Percentiles rank a stretch among this genome's conserved stretches.
phyloP scores from a whole-genome alignment of 2,797 vertebrate genomes.

The Coregonus ussuriensis region DNA sequence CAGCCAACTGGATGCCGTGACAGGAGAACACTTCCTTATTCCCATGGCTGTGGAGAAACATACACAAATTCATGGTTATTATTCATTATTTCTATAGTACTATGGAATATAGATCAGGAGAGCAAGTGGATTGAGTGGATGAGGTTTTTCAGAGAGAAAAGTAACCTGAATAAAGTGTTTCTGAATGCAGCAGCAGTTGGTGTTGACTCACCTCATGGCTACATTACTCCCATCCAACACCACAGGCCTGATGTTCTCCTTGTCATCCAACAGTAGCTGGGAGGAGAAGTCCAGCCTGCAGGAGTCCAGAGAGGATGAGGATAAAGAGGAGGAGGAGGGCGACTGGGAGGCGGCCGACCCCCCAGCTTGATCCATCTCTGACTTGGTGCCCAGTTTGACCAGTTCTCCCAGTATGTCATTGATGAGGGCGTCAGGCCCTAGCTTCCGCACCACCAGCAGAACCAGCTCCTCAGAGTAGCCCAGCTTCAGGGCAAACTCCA shows the following conservation, averaged over 20 bases:
- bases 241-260: constrained; percentile 89
- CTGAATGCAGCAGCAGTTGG: background rate
- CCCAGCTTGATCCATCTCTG: constrained; percentile 79
- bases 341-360: constrained; percentile 42
- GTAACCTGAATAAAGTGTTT: too few species aligned
- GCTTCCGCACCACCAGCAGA: constrained; percentile 90
- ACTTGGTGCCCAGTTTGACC: constrained; percentile 94
- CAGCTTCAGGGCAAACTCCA: constrained; percentile 96
- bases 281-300: constrained; percentile 81
- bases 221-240: constrained; percentile 97
- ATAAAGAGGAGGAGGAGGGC: constrained; percentile 44
- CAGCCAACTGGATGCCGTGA: constrained; percentile 92
- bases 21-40: constrained; percentile 98
- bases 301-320: constrained; percentile 77
- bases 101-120: too few species aligned
- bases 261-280: constrained; percentile 80
- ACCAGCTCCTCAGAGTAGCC: constrained; percentile 95
- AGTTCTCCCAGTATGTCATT: constrained; percentile 96
- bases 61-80: background rate
- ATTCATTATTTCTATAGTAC: background rate
- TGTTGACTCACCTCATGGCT: constrained; percentile 88
- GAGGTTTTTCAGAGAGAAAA: too few species aligned
- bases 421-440: constrained; percentile 91
- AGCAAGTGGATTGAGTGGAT: too few species aligned
- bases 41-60: constrained; percentile 81